A percentile compares a stretch with the other conserved stretches of the same genome.
These are phyloP conservation scores for Peromyscus polionotus DNA, from an alignment of 2,113 vertebrate genomes.

Conservation along the genomic window DNA sequence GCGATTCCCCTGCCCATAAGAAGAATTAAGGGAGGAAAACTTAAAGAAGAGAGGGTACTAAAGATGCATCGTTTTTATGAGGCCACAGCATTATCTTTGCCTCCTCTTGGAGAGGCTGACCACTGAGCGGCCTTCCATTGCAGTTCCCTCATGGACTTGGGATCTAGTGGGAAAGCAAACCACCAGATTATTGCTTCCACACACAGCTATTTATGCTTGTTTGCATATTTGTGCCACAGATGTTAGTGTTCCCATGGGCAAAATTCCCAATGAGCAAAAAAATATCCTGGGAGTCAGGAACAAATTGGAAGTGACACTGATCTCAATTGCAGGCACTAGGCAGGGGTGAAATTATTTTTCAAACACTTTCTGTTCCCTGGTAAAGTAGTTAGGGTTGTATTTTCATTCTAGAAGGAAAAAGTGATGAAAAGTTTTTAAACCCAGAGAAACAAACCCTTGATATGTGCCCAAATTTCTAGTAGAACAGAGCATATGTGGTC, in stretches of 20 bases:
- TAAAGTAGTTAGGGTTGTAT: constrained; percentile 90
- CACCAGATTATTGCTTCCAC: constrained; percentile 24
- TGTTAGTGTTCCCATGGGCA: constrained; percentile 59
- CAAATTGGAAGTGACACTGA: constrained; percentile 85
- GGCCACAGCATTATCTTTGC: constrained; percentile 5
- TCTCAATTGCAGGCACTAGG: constrained; percentile 87
- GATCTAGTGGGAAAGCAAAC: constrained; percentile 36
- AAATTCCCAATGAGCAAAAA: constrained; percentile 80
- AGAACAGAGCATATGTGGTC: constrained; percentile 86
- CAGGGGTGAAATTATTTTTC: constrained; percentile 87
- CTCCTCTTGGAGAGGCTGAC: neutral
- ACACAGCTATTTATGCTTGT: neutral
- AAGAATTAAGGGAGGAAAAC: neutral
- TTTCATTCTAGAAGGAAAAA: constrained; percentile 90
- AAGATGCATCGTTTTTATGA: neutral
- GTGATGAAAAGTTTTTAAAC: constrained; percentile 90
- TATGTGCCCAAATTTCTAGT: constrained; percentile 81
- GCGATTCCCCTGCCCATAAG: neutral
- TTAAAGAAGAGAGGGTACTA: neutral
- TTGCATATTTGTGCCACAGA: constrained; percentile 64
- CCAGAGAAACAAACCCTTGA: constrained; percentile 88
- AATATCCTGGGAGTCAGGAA: constrained; percentile 79
- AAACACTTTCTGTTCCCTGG: constrained; percentile 85
- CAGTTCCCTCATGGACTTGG: neutral
- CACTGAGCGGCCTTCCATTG: neutral